These are phyloP conservation scores for Drosophila rufa DNA, from an alignment of 1,140 invertebrate genomes.

Conservation along the genomic window DNA sequence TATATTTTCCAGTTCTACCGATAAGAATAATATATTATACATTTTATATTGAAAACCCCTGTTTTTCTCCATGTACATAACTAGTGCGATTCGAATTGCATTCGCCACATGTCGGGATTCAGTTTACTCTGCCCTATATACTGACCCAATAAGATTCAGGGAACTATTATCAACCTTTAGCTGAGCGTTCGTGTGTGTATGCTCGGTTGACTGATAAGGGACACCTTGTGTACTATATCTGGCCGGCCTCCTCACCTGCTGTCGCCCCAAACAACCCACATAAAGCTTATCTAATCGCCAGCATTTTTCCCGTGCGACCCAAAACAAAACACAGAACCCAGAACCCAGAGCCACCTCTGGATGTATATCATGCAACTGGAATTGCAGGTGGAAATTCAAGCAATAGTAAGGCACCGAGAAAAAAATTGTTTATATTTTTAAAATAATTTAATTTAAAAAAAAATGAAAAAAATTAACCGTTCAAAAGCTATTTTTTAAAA, in stretches of 20 bases:
- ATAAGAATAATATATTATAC: too few species aligned
- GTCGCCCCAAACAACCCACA: constrained; percentile 15
- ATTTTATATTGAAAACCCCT: background rate
- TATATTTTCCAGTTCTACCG: too few species aligned
- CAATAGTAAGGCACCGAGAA: background rate
- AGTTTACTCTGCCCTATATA: background rate
- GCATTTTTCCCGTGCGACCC: constrained; percentile 44
- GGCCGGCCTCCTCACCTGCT: too few species aligned
- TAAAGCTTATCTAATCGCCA: constrained; percentile 70
- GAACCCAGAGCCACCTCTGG: constrained; percentile 31
- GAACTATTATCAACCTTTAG: constrained; percentile 38
- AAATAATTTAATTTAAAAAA: background rate
- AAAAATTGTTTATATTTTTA: background rate
- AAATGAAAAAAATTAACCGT: too few species aligned
- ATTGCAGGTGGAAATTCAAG: constrained; percentile 28
- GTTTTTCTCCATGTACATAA: background rate
- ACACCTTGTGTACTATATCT: constrained; percentile 9
- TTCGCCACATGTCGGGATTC: constrained; percentile 40
- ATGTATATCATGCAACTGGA: constrained; percentile 36
- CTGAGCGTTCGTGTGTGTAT: constrained; percentile 4
- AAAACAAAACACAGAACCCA: constrained; percentile 51
- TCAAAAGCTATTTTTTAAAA: too few species aligned
- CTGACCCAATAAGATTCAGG: constrained; percentile 44
- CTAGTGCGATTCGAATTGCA: constrained; percentile 42
- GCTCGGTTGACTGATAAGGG: constrained; percentile 48